These are phyloP conservation scores for Athene noctua DNA, from an alignment of 2,113 vertebrate species.

Conservation along the genomic window DNA sequence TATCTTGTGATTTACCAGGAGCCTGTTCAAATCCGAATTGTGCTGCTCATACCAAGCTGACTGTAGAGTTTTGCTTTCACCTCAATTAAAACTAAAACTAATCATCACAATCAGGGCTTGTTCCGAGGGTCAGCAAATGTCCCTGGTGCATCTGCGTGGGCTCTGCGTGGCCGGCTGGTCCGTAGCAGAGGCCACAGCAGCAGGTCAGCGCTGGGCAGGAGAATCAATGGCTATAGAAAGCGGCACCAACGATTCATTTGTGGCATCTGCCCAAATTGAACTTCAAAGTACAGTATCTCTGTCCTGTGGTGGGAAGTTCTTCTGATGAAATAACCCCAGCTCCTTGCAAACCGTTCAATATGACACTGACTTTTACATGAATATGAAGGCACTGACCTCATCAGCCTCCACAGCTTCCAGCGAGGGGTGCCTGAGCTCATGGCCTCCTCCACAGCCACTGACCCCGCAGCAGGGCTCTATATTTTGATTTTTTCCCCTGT, in stretches of 20 bases:
- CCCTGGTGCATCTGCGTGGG: background rate
- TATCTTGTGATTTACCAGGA: background rate
- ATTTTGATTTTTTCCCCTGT: background rate
- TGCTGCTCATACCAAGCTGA: background rate
- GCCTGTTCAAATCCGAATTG: background rate
- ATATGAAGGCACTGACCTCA: background rate
- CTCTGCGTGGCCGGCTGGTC: background rate
- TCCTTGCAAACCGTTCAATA: background rate
- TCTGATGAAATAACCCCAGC: background rate
- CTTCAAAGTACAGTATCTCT: background rate
- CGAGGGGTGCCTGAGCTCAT: rapidly evolving
- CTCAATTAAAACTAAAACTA: background rate
- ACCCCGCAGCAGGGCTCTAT: background rate
- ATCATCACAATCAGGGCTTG: background rate
- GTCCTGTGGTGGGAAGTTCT: background rate
- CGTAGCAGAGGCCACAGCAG: rapidly evolving
- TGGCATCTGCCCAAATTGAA: background rate
- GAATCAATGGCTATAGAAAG: background rate
- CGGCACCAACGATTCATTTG: background rate
- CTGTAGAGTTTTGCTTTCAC: background rate
- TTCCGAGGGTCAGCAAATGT: background rate
- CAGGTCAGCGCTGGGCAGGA: background rate
- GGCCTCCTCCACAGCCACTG: background rate
- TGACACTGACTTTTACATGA: background rate
- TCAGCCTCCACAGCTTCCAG: background rate